Conservation (phyloP, 2,888 invertebrate genomes). For the Drosophila niveifrons region DNA sequence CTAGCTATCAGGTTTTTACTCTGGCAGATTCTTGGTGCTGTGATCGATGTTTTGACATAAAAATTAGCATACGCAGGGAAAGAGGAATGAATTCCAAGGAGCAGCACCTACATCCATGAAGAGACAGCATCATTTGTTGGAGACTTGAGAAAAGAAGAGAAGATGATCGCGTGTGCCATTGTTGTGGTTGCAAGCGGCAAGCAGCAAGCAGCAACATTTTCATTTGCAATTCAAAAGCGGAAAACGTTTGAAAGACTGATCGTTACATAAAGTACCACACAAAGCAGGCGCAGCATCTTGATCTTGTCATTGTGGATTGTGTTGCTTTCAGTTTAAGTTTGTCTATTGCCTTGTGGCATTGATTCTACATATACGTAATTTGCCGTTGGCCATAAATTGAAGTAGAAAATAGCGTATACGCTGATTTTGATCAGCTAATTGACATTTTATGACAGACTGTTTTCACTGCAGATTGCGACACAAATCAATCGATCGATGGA, state of each 20-base stretch:
- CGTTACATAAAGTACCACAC: slow-evolving; percentile 73
- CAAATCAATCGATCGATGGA: slow-evolving; percentile 36
- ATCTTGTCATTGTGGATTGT: slow-evolving; percentile 55
- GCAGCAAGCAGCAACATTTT: slow-evolving; percentile 41
- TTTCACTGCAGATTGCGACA: slow-evolving; percentile 32
- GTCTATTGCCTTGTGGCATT: slow-evolving; percentile 19
- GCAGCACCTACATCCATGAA: background rate
- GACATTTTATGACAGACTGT: slow-evolving; percentile 76
- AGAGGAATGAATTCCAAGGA: slow-evolving; percentile 22
- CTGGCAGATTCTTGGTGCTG: slow-evolving; percentile 1
- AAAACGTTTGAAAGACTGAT: slow-evolving; percentile 59
- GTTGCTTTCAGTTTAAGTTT: slow-evolving; percentile 6
- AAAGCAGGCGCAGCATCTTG: slow-evolving; percentile 58
- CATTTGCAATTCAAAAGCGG: slow-evolving; percentile 68
- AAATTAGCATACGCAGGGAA: slow-evolving; percentile 75
- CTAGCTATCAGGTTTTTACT: background rate
- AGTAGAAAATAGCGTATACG: slow-evolving; percentile 53
- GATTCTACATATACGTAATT: slow-evolving; percentile 40
- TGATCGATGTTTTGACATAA: slow-evolving; percentile 78
- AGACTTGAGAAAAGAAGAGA: slow-evolving; percentile 16
- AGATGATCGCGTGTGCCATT: slow-evolving; percentile 60
- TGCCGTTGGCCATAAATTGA: slow-evolving; percentile 72
- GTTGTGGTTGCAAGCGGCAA: slow-evolving; percentile 30
- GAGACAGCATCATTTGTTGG: slow-evolving; percentile 56
- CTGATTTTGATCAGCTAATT: slow-evolving; percentile 76